phyloP scores from a whole-genome alignment of 2,113 vertebrate species.

The Myiozetetes cayanensis region DNA sequence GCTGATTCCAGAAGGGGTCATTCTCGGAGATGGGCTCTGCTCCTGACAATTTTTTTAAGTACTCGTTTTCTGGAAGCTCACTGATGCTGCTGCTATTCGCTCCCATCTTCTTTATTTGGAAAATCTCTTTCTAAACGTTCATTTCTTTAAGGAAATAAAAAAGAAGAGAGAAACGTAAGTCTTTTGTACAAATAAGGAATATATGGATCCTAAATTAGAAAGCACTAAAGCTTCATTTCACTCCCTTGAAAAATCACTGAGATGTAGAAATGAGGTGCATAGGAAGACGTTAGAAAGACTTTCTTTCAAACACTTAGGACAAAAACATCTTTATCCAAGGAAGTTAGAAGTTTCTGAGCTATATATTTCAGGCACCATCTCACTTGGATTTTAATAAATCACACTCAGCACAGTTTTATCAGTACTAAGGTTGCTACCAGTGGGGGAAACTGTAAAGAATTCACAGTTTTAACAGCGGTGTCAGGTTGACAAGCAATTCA shows the following conservation, averaged over 20 bases:
- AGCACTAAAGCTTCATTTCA: background rate
- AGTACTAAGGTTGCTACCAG: background rate
- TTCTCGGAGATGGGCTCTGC: slow-evolving; percentile 90
- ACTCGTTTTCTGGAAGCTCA: slow-evolving; percentile 91
- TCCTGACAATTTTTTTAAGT: slow-evolving; percentile 86
- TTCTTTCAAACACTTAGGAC: background rate
- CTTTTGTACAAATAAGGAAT: background rate
- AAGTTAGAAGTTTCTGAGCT: background rate
- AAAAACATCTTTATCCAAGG: background rate
- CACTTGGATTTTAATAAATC: background rate
- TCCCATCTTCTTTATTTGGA: slow-evolving; percentile 81
- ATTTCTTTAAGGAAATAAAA: slow-evolving; percentile 55
- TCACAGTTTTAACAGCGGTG: background rate
- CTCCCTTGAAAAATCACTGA: background rate
- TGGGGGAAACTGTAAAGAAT: background rate
- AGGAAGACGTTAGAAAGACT: background rate
- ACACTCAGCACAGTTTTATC: background rate
- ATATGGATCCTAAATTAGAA: background rate
- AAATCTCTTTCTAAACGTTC: slow-evolving; percentile 65
- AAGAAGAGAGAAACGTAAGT: background rate
- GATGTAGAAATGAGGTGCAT: rapidly evolving
- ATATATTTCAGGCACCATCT: background rate
- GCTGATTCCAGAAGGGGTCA: slow-evolving; percentile 98
- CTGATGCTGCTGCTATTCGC: slow-evolving; percentile 92
- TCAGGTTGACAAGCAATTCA: background rate